Conservation (phyloP, 2,113 vertebrate species). For the Pholis gunnellus region DNA sequence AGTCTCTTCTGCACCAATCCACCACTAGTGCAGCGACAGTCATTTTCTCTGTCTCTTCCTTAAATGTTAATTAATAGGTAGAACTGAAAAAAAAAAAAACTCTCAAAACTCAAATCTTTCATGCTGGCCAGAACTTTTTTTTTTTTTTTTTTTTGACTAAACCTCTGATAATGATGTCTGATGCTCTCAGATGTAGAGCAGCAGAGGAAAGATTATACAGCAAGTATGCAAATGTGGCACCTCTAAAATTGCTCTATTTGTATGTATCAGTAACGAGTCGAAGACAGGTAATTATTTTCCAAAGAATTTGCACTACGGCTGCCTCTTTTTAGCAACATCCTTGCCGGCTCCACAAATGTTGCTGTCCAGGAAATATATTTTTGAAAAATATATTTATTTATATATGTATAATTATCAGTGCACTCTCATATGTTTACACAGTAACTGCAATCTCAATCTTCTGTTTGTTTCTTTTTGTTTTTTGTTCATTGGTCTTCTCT, state of each 20-base stretch:
- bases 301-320: conserved; percentile 1
- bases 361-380: neutral
- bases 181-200: conserved; percentile 11
- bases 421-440: neutral
- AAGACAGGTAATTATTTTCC: neutral
- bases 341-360: neutral
- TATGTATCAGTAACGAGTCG: conserved; percentile 4
- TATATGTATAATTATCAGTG: neutral
- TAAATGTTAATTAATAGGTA: conserved; percentile 55
- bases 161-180: conserved; percentile 46
- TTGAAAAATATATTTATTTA: neutral
- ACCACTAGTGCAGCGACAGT: neutral
- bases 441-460: neutral
- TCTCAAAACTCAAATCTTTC: conserved; percentile 27
- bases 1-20: conserved; percentile 9
- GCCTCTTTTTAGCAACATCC: neutral
- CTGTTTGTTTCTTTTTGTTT: neutral
- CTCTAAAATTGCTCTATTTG: conserved; percentile 16
- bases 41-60: conserved; percentile 42
- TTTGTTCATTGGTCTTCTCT: neutral
- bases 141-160: neutral
- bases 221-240: neutral
- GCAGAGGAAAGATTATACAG: conserved; percentile 29
- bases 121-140: conserved; percentile 29
- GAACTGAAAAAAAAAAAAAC: neutral